Conservation (phyloP, 2,888 invertebrate genomes). For the Cremastinae sp. region DNA sequence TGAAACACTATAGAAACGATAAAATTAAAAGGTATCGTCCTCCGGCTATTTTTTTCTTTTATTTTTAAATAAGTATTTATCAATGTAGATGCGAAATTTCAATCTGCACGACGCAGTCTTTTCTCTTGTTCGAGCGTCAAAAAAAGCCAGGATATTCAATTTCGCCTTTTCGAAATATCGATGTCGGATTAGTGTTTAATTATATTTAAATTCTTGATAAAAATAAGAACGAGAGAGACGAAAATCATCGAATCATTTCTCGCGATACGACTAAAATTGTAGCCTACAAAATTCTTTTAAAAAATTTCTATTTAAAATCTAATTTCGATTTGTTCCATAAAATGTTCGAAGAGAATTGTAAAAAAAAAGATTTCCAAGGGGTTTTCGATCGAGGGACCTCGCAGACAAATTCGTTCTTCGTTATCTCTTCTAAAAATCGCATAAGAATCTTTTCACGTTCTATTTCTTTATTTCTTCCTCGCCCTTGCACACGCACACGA, state of each 20-base stretch:
- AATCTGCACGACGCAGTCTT: background rate
- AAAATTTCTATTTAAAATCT: too few relatives aligned
- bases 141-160: constrained; percentile 3
- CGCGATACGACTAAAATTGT: background rate
- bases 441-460: background rate
- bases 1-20: constrained; percentile 11
- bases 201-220: constrained; percentile 22
- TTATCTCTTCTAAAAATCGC: constrained; percentile 4
- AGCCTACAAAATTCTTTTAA: background rate
- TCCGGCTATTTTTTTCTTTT: constrained; percentile 19
- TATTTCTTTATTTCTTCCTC: too few relatives aligned
- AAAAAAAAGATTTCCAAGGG: constrained; percentile 1
- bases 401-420: constrained; percentile 4
- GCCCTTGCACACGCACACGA: background rate
- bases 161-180: constrained; percentile 46
- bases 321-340: background rate
- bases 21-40: constrained; percentile 4
- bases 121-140: constrained; percentile 35
- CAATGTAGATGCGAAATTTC: background rate
- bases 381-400: too few relatives aligned
- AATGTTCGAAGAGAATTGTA: background rate
- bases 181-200: constrained; percentile 44
- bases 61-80: background rate
- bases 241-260: constrained; percentile 15
- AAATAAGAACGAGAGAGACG: constrained; percentile 7